Percentiles rank a stretch among this genome's conserved stretches.
phyloP scores from a whole-genome alignment of 2,888 invertebrate genomes.

The Lasioglossum morio region DNA sequence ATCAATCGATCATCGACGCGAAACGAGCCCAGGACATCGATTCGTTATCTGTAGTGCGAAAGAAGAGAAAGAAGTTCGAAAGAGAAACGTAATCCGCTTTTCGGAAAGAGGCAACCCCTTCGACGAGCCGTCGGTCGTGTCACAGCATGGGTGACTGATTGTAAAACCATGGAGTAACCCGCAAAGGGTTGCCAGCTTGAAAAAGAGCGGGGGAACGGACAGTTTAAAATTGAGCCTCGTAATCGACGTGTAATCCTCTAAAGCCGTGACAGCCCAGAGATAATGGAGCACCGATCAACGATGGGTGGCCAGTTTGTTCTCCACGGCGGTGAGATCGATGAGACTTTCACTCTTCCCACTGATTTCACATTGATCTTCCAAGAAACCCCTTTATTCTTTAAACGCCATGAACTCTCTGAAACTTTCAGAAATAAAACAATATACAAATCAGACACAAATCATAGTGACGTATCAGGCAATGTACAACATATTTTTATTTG shows the following conservation, averaged over 20 bases:
- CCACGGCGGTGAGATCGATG: slow-evolving; percentile 51
- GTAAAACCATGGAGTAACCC: slow-evolving; percentile 84
- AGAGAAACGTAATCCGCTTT: slow-evolving; percentile 82
- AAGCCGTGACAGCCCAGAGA: slow-evolving; percentile 80
- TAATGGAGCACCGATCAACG: slow-evolving; percentile 63
- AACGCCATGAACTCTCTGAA: neutral
- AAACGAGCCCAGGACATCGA: slow-evolving; percentile 33
- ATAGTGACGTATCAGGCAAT: no score
- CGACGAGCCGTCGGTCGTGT: slow-evolving; percentile 81
- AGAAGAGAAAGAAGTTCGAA: slow-evolving; percentile 43
- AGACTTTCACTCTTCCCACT: neutral
- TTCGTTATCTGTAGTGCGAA: slow-evolving; percentile 15
- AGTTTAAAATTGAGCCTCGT: slow-evolving; percentile 84
- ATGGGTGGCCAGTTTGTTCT: slow-evolving; percentile 71
- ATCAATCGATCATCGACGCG: slow-evolving; percentile 66
- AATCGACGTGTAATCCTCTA: slow-evolving; percentile 84
- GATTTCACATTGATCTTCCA: neutral
- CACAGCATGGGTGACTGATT: slow-evolving; percentile 84
- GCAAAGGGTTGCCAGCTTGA: slow-evolving; percentile 75
- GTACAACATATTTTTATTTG: neutral
- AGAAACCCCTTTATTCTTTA: neutral
- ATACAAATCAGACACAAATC: neutral
- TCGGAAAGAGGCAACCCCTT: slow-evolving; percentile 82
- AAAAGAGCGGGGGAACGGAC: slow-evolving; percentile 55
- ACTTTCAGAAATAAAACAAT: neutral